Base-by-base conservation (phyloP, 1,140 invertebrate species). In the Aphaenogaster rudis region DNA sequence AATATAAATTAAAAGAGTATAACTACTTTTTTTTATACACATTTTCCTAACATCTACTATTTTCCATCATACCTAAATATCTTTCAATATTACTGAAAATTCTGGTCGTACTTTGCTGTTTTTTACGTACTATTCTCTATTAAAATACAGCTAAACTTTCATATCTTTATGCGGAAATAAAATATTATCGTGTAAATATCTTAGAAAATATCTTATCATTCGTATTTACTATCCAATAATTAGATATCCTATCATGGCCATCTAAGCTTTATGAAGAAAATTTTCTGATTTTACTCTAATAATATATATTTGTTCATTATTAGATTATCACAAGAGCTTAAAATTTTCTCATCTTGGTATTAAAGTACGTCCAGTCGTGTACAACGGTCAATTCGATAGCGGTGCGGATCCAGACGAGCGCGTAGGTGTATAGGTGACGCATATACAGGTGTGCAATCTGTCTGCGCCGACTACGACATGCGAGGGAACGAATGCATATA, bases 371-470 rank as follows among this genome's bases (percentile, higher is more conserved):
- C 36, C n/a, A 45, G 13, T 76, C 33, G 39, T 50, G 13, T 64
- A 45, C 72, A 15, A n/a, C 21, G 52, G 5, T 21, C 50, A 39
- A 76, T 39, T 84, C 64, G 15, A 80, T 36, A 69, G 50, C 9
- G 48, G n/a, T 48, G 21, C 28, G 36, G 15, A 39, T 69, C 78
- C 36, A 69, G 64, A 81, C 33, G 64, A 33, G 3, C n/a, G n/a
- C 36, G 48, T 81, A n/a, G 64, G 66, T 72, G 52, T 74, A 21
- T 61, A 74, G 52, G 54, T 82, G 52, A 61, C 80, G 57, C 69
- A 84, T 17, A 76, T 63, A 87, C 84, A 89, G 81, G 77, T 89
- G 88, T 82, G 74, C 79, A 66, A 48, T 71, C 78, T 61, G 88
- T 82, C 77, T 36, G 52, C 21, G 54, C 59, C 28, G 66, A 74